A percentile compares a stretch with the other conserved stretches of the same genome.
phyloP scores from a whole-genome alignment of 2,888 invertebrate genomes.

The Tetragnatha montana region DNA sequence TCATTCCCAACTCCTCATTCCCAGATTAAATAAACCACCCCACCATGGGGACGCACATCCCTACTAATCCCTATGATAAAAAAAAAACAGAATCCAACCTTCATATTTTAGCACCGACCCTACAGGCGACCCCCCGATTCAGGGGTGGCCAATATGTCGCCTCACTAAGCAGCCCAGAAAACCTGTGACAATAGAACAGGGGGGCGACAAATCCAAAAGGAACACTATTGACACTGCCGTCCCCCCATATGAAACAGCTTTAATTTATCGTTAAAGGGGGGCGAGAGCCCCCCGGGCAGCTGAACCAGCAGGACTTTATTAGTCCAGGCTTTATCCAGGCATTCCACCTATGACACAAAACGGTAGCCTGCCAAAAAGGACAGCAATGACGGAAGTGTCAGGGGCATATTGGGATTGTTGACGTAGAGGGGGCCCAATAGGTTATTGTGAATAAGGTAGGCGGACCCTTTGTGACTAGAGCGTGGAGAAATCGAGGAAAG shows the following conservation, averaged over 20 bases:
- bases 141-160: conserved; percentile 66
- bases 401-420: conserved; percentile 67
- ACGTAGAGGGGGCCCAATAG: conserved; percentile 39
- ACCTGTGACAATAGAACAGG: conserved; percentile 12
- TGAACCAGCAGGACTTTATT: conserved; percentile 67
- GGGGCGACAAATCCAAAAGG: conserved; percentile 36
- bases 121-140: neutral
- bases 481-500: conserved; percentile 52
- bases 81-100: conserved; percentile 10
- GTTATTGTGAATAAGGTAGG: conserved; percentile 50
- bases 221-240: conserved; percentile 57
- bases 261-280: conserved; percentile 68
- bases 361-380: conserved; percentile 28
- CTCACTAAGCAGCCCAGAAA: conserved; percentile 44
- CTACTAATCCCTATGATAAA: too few relatives aligned
- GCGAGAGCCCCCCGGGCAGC: conserved; percentile 43
- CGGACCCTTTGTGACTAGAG: conserved; percentile 55
- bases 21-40: too few relatives aligned
- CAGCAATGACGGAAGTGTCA: conserved; percentile 61
- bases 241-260: conserved; percentile 65
- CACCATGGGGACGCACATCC: too few relatives aligned
- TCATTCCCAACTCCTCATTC: too few relatives aligned
- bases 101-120: neutral
- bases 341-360: conserved; percentile 62
- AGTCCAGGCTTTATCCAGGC: conserved; percentile 37